These are phyloP conservation scores for Drosophila macrothrix DNA, from an alignment of 2,888 invertebrate species.

Conservation along the genomic window DNA sequence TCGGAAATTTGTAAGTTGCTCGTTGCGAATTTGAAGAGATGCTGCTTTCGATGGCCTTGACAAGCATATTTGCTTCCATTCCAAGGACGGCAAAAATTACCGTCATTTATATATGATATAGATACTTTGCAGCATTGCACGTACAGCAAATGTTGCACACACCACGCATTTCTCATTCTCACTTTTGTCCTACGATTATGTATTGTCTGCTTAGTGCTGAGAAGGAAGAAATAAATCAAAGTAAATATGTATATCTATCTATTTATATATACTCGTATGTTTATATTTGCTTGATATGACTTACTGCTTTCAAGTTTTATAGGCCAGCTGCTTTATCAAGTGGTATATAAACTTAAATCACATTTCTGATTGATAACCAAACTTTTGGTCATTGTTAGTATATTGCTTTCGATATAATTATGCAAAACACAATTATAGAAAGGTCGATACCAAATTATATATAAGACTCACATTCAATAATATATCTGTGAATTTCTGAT, in stretches of 20 bases:
- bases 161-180: neutral
- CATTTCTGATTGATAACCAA: neutral
- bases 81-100: neutral
- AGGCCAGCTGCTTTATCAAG: neutral
- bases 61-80: too few species aligned
- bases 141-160: neutral
- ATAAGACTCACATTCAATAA: neutral
- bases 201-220: neutral
- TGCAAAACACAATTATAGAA: neutral
- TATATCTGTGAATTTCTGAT: neutral
- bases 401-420: neutral
- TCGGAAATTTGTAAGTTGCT: neutral
- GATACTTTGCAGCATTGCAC: neutral
- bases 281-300: neutral
- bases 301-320: neutral
- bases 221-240: neutral
- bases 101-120: neutral
- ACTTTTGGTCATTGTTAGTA: neutral
- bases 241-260: neutral
- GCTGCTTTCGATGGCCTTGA: neutral
- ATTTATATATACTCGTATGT: neutral
- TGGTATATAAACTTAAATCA: neutral
- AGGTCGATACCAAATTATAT: neutral
- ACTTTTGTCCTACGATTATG: neutral
- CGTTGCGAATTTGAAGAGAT: neutral